phyloP scores from a whole-genome alignment of 1,140 invertebrate species.

The Achatina immaculata region DNA sequence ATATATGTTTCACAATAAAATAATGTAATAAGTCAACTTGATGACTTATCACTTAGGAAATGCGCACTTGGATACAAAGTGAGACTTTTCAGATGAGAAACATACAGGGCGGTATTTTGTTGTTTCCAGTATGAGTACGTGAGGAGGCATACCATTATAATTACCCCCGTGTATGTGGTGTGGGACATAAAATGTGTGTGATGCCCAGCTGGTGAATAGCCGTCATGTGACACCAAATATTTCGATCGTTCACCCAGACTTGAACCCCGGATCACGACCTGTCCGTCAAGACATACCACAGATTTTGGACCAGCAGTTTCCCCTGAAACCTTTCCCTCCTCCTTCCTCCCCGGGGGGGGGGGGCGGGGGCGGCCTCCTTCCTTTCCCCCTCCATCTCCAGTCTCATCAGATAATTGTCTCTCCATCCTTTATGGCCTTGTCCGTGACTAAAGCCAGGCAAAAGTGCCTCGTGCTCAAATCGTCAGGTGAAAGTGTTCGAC shows the following conservation, averaged over 20 bases:
- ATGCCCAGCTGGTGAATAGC: not conserved
- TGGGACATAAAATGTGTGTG: not conserved
- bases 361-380: not conserved
- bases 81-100: too few species aligned
- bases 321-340: not conserved
- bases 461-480: not conserved
- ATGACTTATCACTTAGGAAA: too few species aligned
- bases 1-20: too few species aligned
- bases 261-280: not conserved
- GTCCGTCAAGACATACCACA: not conserved
- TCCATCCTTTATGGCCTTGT: too few species aligned
- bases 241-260: not conserved
- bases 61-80: too few species aligned
- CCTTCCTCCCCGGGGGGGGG: not conserved
- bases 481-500: not conserved
- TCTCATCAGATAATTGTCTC: too few species aligned
- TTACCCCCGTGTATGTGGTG: too few species aligned
- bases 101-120: too few species aligned
- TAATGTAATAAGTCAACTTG: too few species aligned
- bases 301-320: not conserved
- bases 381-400: not conserved
- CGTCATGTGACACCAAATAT: not conserved
- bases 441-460: too few species aligned
- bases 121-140: too few species aligned
- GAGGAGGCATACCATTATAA: too few species aligned